Evolutionary conservation across 1,140 invertebrate species (phyloP).

Genomic region (Drosophila truncata): DNA sequence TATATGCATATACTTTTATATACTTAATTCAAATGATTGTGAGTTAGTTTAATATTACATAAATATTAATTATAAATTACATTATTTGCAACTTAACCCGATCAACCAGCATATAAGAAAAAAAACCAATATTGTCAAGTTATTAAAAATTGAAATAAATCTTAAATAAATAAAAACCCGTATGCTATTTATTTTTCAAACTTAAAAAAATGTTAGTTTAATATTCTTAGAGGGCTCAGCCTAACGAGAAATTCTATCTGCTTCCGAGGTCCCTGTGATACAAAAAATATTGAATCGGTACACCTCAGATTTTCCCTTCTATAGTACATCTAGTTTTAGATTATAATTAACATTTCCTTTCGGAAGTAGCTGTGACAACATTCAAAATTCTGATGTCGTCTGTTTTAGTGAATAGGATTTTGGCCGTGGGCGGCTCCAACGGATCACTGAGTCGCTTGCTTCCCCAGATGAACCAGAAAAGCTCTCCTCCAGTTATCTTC

Average conservation of each 20-base stretch:
- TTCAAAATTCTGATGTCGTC: constrained; percentile 29
- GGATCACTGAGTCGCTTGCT: constrained; percentile 6
- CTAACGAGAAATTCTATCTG: too few species aligned
- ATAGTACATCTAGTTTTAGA: neutral
- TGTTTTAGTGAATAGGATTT: constrained; percentile 13
- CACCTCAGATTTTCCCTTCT: neutral
- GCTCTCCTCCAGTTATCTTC: neutral
- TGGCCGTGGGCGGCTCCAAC: neutral
- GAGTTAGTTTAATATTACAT: constrained; percentile 83
- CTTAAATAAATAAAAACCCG: constrained; percentile 50
- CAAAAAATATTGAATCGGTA: neutral
- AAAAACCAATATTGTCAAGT: constrained; percentile 79
- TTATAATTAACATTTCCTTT: neutral
- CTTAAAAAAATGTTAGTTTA: too few species aligned
- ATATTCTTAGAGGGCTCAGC: too few species aligned
- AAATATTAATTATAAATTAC: constrained; percentile 83
- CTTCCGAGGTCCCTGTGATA: neutral
- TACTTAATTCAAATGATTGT: constrained; percentile 83
- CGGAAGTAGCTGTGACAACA: neutral
- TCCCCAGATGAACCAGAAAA: neutral
- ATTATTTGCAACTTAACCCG: constrained; percentile 81
- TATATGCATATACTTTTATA: constrained; percentile 62
- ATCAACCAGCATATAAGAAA: constrained; percentile 78
- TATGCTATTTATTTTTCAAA: neutral
- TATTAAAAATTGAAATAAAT: constrained; percentile 79